Base-by-base conservation (phyloP, 2,888 invertebrate species). In the Troides aeacus region DNA sequence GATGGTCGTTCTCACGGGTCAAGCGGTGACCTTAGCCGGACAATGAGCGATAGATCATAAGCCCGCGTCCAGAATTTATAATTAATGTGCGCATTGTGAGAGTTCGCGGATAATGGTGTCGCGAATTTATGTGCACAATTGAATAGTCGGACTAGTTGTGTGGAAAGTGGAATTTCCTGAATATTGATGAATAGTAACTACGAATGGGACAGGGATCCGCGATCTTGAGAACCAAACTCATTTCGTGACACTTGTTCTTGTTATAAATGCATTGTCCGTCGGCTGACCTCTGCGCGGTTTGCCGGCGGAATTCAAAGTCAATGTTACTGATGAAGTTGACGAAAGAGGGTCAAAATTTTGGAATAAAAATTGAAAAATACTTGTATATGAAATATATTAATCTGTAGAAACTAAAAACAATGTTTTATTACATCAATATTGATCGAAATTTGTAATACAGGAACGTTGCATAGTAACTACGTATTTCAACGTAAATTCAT, bases 1-100 rank as follows among this genome's bases (percentile, higher is more conserved):
- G 76, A 75, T 78, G 78, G 77, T 78, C 83, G 86, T 92, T 92
- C 92, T 92, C 92, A 92, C 92, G 92, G 90, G 91, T 91, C 89
- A 89, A 89, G 84, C 86, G 80, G 76, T 90, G 92, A 92, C 92
- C 92, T 90, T 81, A 85, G 77, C 76, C 73, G 85, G 84, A 89
- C 88, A 88, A 88, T 84, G 74, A 77, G 71, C 79, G 79, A 82
- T 82, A 83, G 83, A 85, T 87, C 84, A 84, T 84, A 81, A 81
- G 81, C 74, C 79, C 79, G 83, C 84, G 86, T 83, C 77, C 82
- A 84, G 86, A 86, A 89, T 88, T 91, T 88, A 90, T 92, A 92
- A 92, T 92, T 92, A 91, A 92, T 92, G 90, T 83, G 58, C 70
- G 74, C 74, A 80, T 89, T 89, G 90, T 90, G 79, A 74, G 81